Base-by-base conservation (phyloP, 2,113 vertebrate species). In the Lontra canadensis region DNA sequence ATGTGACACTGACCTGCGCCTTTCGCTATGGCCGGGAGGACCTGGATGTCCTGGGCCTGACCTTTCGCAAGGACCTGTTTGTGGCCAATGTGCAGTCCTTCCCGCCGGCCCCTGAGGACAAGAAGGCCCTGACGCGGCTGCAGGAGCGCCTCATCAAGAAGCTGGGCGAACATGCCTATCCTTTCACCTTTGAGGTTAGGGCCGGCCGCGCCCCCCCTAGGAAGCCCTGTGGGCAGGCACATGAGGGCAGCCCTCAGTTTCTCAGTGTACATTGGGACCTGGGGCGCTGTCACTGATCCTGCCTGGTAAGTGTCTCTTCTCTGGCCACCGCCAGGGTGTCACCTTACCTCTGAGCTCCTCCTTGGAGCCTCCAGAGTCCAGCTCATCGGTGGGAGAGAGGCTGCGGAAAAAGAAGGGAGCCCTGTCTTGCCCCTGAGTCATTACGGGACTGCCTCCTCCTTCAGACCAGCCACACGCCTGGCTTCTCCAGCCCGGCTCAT, bases 11-110 rank as follows among this genome's bases (percentile, higher is more conserved):
- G 99, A 99, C 99, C 23, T 99, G 99, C 78, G 99, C 99, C 7
- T 99, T 99, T 98, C 99, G 99, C 55, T 99, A 99, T 0, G 99
- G 99, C 52, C 99, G 99, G 0, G 99, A 99, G 98, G 99, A 99
- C 96, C 96, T 99, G 98, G 99, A 99, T 2, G 99, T 99, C 85
- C 98, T 99, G 88, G 99, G 99, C 1, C 93, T 99, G 98, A 99
- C 99, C 1, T 99, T 99, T 73, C 98, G 99, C 79, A 99, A 99
- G 98, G 99, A 99, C 90, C 99, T 99, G 82, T 99, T 99, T 0
- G 99, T 99, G 93, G 99, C 99, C 91, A 99, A 99, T 14, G 98
- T 99, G 79, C 99, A 99, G 98, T 99, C 99, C 11, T 99, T 99
- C 88, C 99, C 99, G 0, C 99, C 99, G 0, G 81, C 99, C 31